Percentiles rank a stretch among this genome's conserved stretches.
These are phyloP conservation scores for Agrochola lota DNA, from an alignment of 2,888 invertebrate genomes.

Conservation along the genomic window DNA sequence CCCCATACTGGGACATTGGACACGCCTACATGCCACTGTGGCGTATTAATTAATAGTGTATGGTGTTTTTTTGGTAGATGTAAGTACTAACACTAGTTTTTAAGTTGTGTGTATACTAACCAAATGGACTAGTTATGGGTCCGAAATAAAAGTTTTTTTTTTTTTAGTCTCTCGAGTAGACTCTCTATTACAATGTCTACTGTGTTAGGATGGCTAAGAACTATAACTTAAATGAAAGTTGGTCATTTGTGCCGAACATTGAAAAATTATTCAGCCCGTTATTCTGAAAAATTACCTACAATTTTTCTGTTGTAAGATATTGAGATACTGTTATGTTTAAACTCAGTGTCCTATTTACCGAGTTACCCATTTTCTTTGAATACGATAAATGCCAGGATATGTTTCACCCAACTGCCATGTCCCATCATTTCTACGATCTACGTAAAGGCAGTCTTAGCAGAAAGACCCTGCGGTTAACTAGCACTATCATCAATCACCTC, in stretches of 20 bases:
- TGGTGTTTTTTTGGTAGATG: too few relatives aligned
- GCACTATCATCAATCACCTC: constrained; percentile 40
- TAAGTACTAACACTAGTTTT: too few relatives aligned
- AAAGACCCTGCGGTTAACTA: constrained; percentile 41
- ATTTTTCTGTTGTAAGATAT: neutral
- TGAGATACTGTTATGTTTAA: neutral
- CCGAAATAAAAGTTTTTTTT: too few relatives aligned
- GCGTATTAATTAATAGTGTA: too few relatives aligned
- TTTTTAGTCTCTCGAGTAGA: neutral
- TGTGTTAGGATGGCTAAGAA: neutral
- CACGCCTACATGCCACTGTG: too few relatives aligned
- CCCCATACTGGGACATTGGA: too few relatives aligned
- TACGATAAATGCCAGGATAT: neutral
- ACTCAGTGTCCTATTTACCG: neutral
- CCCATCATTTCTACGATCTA: constrained; percentile 23
- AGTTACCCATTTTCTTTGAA: neutral
- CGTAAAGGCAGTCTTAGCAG: neutral
- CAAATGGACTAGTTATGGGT: too few relatives aligned
- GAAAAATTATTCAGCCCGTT: neutral
- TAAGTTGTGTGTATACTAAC: too few relatives aligned
- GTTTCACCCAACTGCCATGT: neutral
- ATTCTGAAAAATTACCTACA: neutral
- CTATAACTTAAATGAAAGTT: neutral
- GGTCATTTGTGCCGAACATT: neutral
- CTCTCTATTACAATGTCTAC: neutral